Base-by-base conservation (phyloP, 1,140 invertebrate genomes). In the Hermatobates lingyangjiaoensis region DNA sequence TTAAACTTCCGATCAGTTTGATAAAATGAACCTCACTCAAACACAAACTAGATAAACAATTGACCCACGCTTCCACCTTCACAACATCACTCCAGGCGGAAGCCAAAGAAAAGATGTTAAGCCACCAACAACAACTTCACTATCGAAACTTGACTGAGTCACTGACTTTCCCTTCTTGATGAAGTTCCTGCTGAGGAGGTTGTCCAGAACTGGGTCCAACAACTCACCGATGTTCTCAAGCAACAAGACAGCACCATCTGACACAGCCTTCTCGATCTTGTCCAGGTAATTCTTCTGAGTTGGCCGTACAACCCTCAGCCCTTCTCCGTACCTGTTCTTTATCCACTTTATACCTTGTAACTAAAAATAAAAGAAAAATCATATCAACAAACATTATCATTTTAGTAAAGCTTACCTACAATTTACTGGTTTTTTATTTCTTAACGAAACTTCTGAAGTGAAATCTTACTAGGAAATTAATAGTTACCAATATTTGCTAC, bases 311-410 rank as follows among this genome's bases (percentile, higher is more conserved):
- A 89, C 75, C 54, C 77, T 74, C 26, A 95, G 64, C 0, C 74
- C 63, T 0, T 77, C 72, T 0, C 79, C 82, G 58, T 80, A 87
- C 59, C 75, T 81, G 7, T 73, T 82, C 68, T 92, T 93, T 42
- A 96, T 91, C 92, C 92, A 96, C 64, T 93, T 93, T n/a, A 93
- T 76, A 3, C 89, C 91, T 74, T 91, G 87, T 5, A 67, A 59
- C 63, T 69, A 60, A 39, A 49, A 30, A 47, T 26, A 34, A 50
- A 45, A 46, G 30, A 30, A 47, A 40, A 28, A 50, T 40, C 40
- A 39, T 50, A 10, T 34, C 7, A 34, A 34, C n/a, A n/a, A n/a
- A n/a, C 7, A 34, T 7, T 7, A 34, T 7, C 7, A 7, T 34
- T 15, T 34, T 7, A 34, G 15, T 34, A 15, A 34, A 34, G 15